A percentile compares a stretch with the other conserved stretches of the same genome.
Evolutionary conservation across 2,888 invertebrate species (phyloP).

Genomic region (Cephus rjabovi): DNA sequence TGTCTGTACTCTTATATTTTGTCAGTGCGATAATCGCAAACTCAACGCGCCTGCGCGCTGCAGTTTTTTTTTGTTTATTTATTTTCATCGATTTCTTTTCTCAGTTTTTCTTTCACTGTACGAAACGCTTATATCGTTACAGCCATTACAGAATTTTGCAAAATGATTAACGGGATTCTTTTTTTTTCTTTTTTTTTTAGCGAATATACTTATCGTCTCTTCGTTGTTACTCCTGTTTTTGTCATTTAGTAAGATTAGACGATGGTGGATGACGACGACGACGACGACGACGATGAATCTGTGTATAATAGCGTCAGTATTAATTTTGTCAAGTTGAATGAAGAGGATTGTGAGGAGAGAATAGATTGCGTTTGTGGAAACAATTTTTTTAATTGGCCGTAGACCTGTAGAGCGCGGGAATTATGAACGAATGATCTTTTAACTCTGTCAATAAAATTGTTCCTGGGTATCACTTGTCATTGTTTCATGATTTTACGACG

Average conservation of each 20-base stretch:
- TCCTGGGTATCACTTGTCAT: constrained; percentile 33
- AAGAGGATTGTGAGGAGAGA: background rate
- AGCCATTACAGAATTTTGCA: background rate
- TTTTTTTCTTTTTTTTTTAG: constrained; percentile 25
- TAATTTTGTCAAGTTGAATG: constrained; percentile 34
- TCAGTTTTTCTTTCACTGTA: background rate
- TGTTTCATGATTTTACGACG: background rate
- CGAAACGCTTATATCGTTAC: background rate
- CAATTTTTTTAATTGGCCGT: constrained; percentile 41
- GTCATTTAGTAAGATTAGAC: background rate
- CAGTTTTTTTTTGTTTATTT: background rate
- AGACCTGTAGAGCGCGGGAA: constrained; percentile 30
- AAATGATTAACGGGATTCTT: constrained; percentile 3
- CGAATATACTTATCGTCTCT: constrained; percentile 25
- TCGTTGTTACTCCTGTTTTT: constrained; percentile 19
- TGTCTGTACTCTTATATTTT: background rate
- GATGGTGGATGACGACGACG: background rate
- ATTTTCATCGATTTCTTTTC: background rate
- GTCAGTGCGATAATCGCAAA: background rate
- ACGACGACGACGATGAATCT: constrained; percentile 28
- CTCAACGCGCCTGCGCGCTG: background rate
- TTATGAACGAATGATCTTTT: constrained; percentile 26
- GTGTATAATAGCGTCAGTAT: constrained; percentile 52
- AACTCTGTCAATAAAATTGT: constrained; percentile 43
- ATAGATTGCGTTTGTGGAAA: background rate